Conservation (phyloP, 2,888 invertebrate genomes). For the Archips xylosteana region DNA sequence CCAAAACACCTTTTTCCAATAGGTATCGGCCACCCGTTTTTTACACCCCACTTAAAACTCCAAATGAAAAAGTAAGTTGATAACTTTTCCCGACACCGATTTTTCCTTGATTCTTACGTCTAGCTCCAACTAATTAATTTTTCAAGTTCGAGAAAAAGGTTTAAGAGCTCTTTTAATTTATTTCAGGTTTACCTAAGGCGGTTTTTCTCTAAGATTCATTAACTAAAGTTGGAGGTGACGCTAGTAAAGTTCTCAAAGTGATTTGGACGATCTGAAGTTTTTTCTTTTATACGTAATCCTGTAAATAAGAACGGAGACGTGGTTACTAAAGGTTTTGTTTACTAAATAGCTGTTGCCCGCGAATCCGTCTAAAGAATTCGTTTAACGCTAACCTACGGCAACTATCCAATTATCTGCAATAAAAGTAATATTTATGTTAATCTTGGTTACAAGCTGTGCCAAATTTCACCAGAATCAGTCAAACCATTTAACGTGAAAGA, state of each 20-base stretch:
- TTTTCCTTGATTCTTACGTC: slow-evolving; percentile 41
- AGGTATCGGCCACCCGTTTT: not conserved
- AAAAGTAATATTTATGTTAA: too few relatives aligned
- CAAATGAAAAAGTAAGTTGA: slow-evolving; percentile 39
- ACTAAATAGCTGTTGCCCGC: too few relatives aligned
- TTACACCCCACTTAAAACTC: slow-evolving; percentile 31
- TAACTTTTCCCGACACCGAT: slow-evolving; percentile 34
- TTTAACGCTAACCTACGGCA: too few relatives aligned
- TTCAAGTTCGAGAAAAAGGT: slow-evolving; percentile 41
- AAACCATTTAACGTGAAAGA: too few relatives aligned
- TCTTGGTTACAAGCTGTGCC: too few relatives aligned
- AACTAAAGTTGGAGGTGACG: not conserved
- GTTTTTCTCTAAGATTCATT: not conserved
- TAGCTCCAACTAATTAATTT: slow-evolving; percentile 43
- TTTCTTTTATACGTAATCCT: too few relatives aligned
- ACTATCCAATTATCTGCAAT: too few relatives aligned
- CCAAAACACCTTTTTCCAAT: slow-evolving; percentile 27
- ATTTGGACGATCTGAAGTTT: not conserved
- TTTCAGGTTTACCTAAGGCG: not conserved
- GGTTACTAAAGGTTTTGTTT: too few relatives aligned
- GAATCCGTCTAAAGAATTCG: too few relatives aligned
- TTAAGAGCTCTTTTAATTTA: slow-evolving; percentile 24
- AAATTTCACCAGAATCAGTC: too few relatives aligned
- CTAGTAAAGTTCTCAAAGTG: not conserved
- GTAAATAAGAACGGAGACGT: too few relatives aligned